Percentiles rank a stretch among this genome's conserved stretches.
Evolutionary conservation across 2,113 vertebrate species (phyloP).

Genomic region (Alethe castanea): DNA sequence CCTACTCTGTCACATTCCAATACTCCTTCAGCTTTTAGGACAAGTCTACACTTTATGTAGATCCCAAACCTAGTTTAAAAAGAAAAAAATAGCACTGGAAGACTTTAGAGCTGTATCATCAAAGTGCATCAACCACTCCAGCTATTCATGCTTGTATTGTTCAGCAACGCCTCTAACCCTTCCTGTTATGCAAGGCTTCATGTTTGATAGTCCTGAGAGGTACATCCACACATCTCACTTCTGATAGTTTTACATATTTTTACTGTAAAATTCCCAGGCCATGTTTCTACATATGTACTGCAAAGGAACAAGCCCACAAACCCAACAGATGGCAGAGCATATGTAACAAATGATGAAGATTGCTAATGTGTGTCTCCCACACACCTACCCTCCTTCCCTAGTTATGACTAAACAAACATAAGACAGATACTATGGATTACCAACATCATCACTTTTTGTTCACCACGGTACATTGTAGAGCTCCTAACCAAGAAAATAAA

Average conservation of each 20-base stretch:
- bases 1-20: neutral
- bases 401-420: conserved; percentile 37
- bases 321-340: conserved; percentile 51
- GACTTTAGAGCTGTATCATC: neutral
- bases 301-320: neutral
- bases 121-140: neutral
- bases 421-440: conserved; percentile 5
- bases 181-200: neutral
- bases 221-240: neutral
- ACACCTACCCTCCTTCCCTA: conserved; percentile 16
- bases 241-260: neutral
- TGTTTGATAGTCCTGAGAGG: neutral
- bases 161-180: neutral
- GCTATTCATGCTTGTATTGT: neutral
- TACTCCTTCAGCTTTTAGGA: neutral
- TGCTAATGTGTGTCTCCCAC: conserved; percentile 15
- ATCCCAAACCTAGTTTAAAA: neutral
- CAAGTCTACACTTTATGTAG: neutral
- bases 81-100: neutral
- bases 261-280: neutral
- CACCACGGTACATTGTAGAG: neutral
- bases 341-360: conserved; percentile 18
- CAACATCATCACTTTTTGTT: neutral
- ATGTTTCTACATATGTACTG: neutral
- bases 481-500: neutral